A percentile compares a stretch with the other conserved stretches of the same genome.
These are phyloP conservation scores for human (Homo sapiens) DNA, from an alignment of 2,113 vertebrate species.

Conservation along the genomic window DNA sequence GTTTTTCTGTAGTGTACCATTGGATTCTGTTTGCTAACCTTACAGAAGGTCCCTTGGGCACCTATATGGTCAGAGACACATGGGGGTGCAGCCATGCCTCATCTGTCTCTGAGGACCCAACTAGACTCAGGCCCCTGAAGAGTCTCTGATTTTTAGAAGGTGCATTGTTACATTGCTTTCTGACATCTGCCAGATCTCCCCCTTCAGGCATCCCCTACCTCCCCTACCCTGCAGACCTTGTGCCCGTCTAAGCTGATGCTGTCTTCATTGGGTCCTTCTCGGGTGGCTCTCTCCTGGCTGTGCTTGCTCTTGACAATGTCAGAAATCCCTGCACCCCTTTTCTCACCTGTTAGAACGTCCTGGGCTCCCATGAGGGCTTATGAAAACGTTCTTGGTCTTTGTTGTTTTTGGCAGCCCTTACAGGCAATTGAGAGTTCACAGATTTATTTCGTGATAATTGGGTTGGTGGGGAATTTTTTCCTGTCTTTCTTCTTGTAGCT, in stretches of 20 bases:
- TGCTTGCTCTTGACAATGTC: background rate
- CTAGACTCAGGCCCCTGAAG: background rate
- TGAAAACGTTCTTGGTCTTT: background rate
- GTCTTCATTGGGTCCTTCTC: rapidly evolving
- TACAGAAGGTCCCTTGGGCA: no score
- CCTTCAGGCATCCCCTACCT: rapidly evolving
- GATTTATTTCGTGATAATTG: background rate
- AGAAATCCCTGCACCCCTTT: background rate
- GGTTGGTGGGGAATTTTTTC: no score
- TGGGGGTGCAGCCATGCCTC: background rate
- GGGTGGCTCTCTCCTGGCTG: background rate
- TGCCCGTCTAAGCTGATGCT: background rate
- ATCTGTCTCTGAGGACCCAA: background rate
- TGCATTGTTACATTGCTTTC: background rate
- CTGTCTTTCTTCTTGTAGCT: background rate
- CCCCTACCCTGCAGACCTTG: no score
- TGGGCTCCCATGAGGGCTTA: background rate
- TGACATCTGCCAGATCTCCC: background rate
- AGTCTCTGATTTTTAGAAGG: background rate
- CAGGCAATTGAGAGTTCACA: background rate
- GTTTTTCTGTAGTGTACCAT: background rate
- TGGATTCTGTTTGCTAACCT: background rate
- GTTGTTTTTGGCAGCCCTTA: background rate
- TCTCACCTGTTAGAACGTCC: background rate
- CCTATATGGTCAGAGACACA: background rate